Percentiles rank a stretch among this genome's conserved stretches.
Evolutionary conservation across 64 coral and sea anemone genomes (phyloP).

Genomic region (Cladopsammia gracilis): DNA sequence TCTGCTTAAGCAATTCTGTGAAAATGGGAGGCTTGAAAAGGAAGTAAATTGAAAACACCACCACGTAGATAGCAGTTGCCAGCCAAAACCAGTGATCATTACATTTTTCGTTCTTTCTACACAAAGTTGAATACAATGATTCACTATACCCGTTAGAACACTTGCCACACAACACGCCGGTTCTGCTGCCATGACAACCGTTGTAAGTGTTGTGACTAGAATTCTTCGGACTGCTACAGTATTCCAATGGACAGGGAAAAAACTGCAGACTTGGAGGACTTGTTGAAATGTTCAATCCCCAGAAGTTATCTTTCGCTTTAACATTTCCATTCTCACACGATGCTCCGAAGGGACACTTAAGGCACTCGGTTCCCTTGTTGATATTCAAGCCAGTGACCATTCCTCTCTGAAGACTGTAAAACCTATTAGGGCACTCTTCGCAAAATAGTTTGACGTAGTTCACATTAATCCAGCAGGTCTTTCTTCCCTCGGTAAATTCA

Average conservation of each 20-base stretch:
- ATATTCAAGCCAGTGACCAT: neutral
- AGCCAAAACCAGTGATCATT: constrained; percentile 83
- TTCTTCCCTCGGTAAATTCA: neutral
- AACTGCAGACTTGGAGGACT: constrained; percentile 48
- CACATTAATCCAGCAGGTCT: neutral
- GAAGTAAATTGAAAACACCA: constrained; percentile 54
- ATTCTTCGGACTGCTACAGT: constrained; percentile 9
- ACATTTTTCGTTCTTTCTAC: constrained; percentile 63
- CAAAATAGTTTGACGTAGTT: constrained; percentile 43
- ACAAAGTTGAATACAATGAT: constrained; percentile 69
- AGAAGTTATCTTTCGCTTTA: constrained; percentile 59
- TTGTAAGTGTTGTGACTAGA: neutral
- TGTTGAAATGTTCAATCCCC: constrained; percentile 16
- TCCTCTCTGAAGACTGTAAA: constrained; percentile 64
- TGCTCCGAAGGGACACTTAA: constrained; percentile 74
- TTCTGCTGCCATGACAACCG: constrained; percentile 55
- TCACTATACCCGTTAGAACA: constrained; percentile 72
- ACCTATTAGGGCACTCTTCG: constrained; percentile 34
- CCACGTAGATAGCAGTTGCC: constrained; percentile 16
- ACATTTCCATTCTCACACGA: constrained; percentile 30
- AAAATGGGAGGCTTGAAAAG: constrained; percentile 67
- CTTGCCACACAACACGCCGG: constrained; percentile 68
- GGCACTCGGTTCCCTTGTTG: constrained; percentile 15
- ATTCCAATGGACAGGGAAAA: constrained; percentile 66
- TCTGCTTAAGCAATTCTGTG: constrained; percentile 16